These are phyloP conservation scores for Drosophila maculinotata DNA, from an alignment of 2,888 invertebrate genomes.

Conservation along the genomic window DNA sequence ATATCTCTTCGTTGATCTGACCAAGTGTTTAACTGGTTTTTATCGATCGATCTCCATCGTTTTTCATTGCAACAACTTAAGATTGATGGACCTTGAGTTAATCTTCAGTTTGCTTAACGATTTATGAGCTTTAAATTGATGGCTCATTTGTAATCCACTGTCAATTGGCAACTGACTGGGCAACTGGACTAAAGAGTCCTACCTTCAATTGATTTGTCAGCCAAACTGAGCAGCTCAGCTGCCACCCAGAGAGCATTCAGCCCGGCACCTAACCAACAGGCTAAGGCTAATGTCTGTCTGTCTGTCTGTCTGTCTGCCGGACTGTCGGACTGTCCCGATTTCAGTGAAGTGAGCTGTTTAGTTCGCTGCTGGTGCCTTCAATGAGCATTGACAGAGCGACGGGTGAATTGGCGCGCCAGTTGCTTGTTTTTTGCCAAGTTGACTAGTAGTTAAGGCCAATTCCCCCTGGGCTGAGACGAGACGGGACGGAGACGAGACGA, in stretches of 20 bases:
- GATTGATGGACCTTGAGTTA: slow-evolving; percentile 54
- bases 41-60: slow-evolving; percentile 17
- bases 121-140: slow-evolving; percentile 66
- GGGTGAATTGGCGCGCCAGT: slow-evolving; percentile 30
- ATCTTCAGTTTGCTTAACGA: slow-evolving; percentile 35
- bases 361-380: slow-evolving; percentile 44
- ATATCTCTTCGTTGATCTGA: too few species aligned
- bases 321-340: slow-evolving; percentile 20
- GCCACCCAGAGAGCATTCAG: slow-evolving; percentile 41
- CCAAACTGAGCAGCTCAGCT: slow-evolving; percentile 33
- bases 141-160: slow-evolving; percentile 60
- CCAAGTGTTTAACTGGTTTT: too few species aligned
- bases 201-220: slow-evolving; percentile 70
- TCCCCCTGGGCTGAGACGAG: slow-evolving; percentile 55
- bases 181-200: slow-evolving; percentile 32
- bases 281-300: slow-evolving; percentile 16
- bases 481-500: slow-evolving; percentile 21
- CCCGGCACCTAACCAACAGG: slow-evolving; percentile 15
- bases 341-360: slow-evolving; percentile 68
- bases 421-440: slow-evolving; percentile 29
- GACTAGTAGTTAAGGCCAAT: slow-evolving; percentile 59
- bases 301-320: slow-evolving; percentile 10
- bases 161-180: slow-evolving; percentile 52
- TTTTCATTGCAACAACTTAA: slow-evolving; percentile 15
- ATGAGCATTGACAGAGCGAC: slow-evolving; percentile 73